phyloP scores from a whole-genome alignment of 2,888 invertebrate genomes.

The Agriopis aurantiaria region DNA sequence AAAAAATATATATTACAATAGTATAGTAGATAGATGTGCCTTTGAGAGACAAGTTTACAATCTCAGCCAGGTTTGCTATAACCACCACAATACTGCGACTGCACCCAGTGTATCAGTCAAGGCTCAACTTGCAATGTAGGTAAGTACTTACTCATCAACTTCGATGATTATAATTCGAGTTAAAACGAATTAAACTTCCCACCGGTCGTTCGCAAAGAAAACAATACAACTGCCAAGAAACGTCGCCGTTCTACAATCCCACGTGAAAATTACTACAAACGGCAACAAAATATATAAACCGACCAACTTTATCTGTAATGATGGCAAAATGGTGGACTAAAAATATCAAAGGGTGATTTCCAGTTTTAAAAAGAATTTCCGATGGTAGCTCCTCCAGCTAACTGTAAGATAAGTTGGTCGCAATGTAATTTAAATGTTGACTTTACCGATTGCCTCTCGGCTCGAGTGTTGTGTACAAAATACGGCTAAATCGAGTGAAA shows the following conservation, averaged over 20 bases:
- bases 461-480: slow-evolving; percentile 80
- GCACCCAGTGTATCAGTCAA: background rate
- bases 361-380: background rate
- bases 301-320: background rate
- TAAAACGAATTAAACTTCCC: background rate
- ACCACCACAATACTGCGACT: too few relatives aligned
- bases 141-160: background rate
- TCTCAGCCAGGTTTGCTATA: too few relatives aligned
- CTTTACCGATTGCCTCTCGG: slow-evolving; percentile 63
- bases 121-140: background rate
- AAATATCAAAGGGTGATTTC: background rate
- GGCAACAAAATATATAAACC: slow-evolving; percentile 61
- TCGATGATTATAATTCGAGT: background rate
- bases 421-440: slow-evolving; percentile 57
- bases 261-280: slow-evolving; percentile 55
- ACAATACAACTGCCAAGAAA: slow-evolving; percentile 18
- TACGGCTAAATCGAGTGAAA: slow-evolving; percentile 75
- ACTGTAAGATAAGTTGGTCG: background rate
- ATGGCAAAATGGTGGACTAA: background rate
- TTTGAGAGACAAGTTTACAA: too few relatives aligned
- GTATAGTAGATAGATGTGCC: too few relatives aligned
- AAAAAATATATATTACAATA: too few relatives aligned
- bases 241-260: slow-evolving; percentile 55
- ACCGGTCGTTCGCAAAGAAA: slow-evolving; percentile 1
- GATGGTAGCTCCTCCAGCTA: background rate